phyloP scores from a whole-genome alignment of 2,797 vertebrate species.

The Acridotheres tristis region DNA sequence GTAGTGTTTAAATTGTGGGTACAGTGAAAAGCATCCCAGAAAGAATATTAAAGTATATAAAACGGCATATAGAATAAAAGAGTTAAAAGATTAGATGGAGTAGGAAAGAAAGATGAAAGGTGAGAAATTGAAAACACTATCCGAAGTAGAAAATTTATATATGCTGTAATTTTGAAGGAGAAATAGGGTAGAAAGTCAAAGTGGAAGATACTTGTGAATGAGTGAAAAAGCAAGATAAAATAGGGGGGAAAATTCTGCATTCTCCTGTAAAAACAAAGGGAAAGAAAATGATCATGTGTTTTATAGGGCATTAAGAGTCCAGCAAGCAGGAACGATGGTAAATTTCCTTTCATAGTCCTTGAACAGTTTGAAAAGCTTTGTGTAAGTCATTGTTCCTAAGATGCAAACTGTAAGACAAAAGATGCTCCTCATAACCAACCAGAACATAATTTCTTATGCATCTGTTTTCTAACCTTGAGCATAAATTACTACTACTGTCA shows the following conservation, averaged over 20 bases:
- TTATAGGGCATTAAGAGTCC: neutral
- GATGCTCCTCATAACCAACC: neutral
- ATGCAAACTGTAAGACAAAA: neutral
- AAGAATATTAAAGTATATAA: neutral
- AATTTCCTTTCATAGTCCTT: neutral
- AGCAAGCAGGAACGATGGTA: neutral
- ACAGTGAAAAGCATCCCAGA: conserved; percentile 13
- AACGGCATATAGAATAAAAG: neutral
- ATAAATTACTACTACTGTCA: neutral
- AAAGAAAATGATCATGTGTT: neutral
- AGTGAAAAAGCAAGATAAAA: neutral
- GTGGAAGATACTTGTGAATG: neutral
- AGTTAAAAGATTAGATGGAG: neutral
- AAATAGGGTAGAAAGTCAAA: neutral
- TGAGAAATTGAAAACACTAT: conserved; percentile 7
- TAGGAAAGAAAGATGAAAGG: conserved; percentile 8
- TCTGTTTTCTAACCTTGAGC: neutral
- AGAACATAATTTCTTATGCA: neutral
- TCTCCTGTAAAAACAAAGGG: neutral
- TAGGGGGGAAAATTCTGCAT: neutral
- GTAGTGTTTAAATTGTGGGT: neutral
- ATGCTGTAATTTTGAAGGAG: neutral
- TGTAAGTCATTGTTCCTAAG: neutral
- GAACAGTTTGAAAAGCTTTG: neutral
- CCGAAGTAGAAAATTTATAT: neutral